A percentile compares a stretch with the other conserved stretches of the same genome.
Conservation (phyloP, 2,113 vertebrate species). For the Podocnemis expansa region DNA sequence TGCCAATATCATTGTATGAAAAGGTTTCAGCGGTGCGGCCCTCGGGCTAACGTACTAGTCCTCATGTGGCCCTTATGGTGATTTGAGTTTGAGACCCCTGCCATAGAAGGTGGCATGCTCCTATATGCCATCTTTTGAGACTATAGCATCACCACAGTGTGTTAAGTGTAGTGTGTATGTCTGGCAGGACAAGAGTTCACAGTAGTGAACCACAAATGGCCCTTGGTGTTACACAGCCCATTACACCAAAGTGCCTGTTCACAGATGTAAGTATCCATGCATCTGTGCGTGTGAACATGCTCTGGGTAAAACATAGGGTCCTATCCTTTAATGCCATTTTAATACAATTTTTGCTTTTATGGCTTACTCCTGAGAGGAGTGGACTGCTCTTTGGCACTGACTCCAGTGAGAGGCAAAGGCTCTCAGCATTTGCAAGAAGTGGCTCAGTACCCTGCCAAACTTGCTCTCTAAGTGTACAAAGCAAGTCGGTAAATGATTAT, state of each 20-base stretch:
- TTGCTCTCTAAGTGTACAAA: neutral
- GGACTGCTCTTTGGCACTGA: neutral
- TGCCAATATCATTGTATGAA: too few relatives aligned
- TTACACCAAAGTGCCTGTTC: neutral
- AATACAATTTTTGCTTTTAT: neutral
- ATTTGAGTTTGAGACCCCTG: too few relatives aligned
- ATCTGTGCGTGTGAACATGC: neutral
- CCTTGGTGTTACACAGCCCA: neutral
- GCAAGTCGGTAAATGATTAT: neutral
- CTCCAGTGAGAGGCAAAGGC: fast-evolving
- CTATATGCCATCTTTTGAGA: neutral
- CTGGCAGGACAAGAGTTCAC: neutral
- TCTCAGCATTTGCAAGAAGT: neutral
- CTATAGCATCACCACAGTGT: neutral
- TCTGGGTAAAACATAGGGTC: neutral
- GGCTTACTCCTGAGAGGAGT: neutral
- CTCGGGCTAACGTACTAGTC: too few relatives aligned
- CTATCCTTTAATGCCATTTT: neutral
- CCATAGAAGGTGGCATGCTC: too few relatives aligned
- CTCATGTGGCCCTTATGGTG: too few relatives aligned
- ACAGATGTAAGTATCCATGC: neutral
- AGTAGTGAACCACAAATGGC: neutral
- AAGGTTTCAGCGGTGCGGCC: too few relatives aligned
- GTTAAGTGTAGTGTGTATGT: neutral
- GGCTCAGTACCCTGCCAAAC: neutral